A percentile compares a stretch with the other conserved stretches of the same genome.
These are phyloP conservation scores for Merodon equestris DNA, from an alignment of 2,888 invertebrate species.

Conservation along the genomic window DNA sequence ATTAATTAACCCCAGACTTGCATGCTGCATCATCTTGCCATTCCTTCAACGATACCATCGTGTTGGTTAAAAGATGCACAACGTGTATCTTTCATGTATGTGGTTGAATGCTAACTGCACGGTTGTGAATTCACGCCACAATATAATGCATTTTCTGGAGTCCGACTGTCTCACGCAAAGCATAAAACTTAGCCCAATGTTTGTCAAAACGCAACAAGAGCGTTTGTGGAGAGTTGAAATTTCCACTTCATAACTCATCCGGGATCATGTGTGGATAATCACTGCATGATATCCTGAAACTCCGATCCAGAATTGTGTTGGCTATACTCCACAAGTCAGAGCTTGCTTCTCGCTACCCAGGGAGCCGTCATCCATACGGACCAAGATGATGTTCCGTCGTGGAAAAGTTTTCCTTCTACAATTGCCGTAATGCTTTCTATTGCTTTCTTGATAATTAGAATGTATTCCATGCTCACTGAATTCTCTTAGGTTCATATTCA, in stretches of 20 bases:
- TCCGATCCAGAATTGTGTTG: conserved; percentile 11
- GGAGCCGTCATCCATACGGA: conserved; percentile 5
- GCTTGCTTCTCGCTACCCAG: background rate
- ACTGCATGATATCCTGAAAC: conserved; percentile 38
- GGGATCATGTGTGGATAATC: conserved; percentile 63
- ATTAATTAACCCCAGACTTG: conserved; percentile 33
- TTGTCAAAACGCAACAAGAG: background rate
- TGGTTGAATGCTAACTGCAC: no score
- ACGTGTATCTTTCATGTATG: no score
- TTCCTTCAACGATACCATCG: no score
- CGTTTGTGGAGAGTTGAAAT: conserved; percentile 20
- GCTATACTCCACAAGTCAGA: background rate
- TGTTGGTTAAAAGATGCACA: background rate
- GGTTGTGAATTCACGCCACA: background rate
- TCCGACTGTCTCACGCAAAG: conserved; percentile 7
- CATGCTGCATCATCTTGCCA: conserved; percentile 17
- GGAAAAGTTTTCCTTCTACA: conserved; percentile 54
- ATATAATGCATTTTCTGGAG: conserved; percentile 8
- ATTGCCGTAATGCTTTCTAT: conserved; percentile 54
- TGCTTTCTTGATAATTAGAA: conserved; percentile 63
- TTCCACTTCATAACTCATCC: conserved; percentile 49
- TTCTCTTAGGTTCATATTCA: conserved; percentile 39
- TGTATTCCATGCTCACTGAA: conserved; percentile 50
- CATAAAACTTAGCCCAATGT: conserved; percentile 2
- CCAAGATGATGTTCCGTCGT: conserved; percentile 17